Percentiles rank a stretch among this genome's conserved stretches.
These are phyloP conservation scores for Porites cylindrica DNA, from an alignment of 92 coral and sea anemone genomes.

Conservation along the genomic window DNA sequence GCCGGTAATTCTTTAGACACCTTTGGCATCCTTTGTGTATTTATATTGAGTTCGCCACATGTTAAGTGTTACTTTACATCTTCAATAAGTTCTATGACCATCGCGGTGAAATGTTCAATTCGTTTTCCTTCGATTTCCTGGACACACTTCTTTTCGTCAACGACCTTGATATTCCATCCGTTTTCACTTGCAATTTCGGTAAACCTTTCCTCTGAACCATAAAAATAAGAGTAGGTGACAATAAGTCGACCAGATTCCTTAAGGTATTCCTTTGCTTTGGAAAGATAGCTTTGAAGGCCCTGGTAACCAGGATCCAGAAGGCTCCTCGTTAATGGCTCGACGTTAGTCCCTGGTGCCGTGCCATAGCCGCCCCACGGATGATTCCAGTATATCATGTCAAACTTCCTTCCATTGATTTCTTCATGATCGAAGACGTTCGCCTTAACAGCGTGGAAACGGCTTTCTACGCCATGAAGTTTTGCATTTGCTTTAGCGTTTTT, in stretches of 20 bases:
- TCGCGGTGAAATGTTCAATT: not conserved
- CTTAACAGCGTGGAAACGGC: conserved; percentile 23
- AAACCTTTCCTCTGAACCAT: conserved; percentile 43
- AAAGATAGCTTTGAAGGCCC: conserved; percentile 42
- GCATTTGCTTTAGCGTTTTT: conserved; percentile 48
- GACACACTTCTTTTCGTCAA: not conserved
- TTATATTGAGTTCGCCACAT: too few species aligned
- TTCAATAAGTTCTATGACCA: not conserved
- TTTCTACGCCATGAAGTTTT: conserved; percentile 39
- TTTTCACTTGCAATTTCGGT: conserved; percentile 31
- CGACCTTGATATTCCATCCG: conserved; percentile 24
- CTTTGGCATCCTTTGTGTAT: not conserved
- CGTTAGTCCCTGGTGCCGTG: conserved; percentile 43
- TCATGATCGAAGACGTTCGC: conserved; percentile 44
- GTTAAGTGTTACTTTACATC: not conserved
- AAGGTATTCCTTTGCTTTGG: conserved; percentile 26
- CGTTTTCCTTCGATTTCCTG: not conserved
- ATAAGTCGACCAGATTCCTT: conserved; percentile 49
- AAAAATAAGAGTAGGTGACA: conserved; percentile 27
- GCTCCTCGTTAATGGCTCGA: conserved; percentile 1
- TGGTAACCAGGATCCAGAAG: conserved; percentile 48
- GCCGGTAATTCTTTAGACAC: too few species aligned
- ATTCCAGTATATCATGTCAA: conserved; percentile 52
- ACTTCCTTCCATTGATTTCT: conserved; percentile 47
- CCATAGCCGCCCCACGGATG: conserved; percentile 40